phyloP scores from a whole-genome alignment of 2,888 invertebrate species.

The Hoplodrina ambigua region DNA sequence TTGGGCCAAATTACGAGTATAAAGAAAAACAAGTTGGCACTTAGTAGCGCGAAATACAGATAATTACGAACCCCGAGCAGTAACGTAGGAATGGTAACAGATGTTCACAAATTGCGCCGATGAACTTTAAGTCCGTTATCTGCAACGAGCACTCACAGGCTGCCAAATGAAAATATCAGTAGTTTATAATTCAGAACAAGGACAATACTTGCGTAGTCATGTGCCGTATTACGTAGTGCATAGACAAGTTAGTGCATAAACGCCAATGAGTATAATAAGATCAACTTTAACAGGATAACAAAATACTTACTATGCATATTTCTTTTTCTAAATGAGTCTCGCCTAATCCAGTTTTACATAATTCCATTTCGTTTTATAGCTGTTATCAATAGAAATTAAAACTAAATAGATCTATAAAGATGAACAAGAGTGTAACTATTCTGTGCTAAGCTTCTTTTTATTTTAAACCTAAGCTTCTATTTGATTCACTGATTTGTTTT shows the following conservation, averaged over 20 bases:
- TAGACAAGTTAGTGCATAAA: slow-evolving; percentile 21
- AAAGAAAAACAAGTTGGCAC: slow-evolving; percentile 52
- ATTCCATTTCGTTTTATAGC: too few relatives aligned
- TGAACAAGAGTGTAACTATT: too few relatives aligned
- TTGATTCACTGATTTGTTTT: too few relatives aligned
- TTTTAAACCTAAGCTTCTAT: too few relatives aligned
- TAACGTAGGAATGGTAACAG: slow-evolving; percentile 52
- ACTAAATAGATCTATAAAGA: too few relatives aligned
- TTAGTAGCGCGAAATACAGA: slow-evolving; percentile 40
- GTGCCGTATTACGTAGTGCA: background rate
- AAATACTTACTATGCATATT: too few relatives aligned
- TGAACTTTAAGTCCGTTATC: slow-evolving; percentile 57
- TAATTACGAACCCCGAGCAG: slow-evolving; percentile 29
- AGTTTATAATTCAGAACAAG: slow-evolving; percentile 57
- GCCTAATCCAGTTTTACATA: too few relatives aligned
- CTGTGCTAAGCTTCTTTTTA: too few relatives aligned
- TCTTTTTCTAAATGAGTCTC: too few relatives aligned
- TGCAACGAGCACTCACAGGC: slow-evolving; percentile 30
- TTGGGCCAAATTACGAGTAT: slow-evolving; percentile 51
- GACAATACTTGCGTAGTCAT: slow-evolving; percentile 42
- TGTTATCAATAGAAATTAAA: too few relatives aligned
- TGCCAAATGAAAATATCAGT: slow-evolving; percentile 57
- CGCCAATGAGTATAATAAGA: slow-evolving; percentile 8
- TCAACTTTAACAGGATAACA: background rate
- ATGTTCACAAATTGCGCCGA: slow-evolving; percentile 53